A percentile compares a stretch with the other conserved stretches of the same genome.
These are phyloP conservation scores for Cryptotis parvus DNA, from an alignment of 2,113 vertebrate species.

Conservation along the genomic window DNA sequence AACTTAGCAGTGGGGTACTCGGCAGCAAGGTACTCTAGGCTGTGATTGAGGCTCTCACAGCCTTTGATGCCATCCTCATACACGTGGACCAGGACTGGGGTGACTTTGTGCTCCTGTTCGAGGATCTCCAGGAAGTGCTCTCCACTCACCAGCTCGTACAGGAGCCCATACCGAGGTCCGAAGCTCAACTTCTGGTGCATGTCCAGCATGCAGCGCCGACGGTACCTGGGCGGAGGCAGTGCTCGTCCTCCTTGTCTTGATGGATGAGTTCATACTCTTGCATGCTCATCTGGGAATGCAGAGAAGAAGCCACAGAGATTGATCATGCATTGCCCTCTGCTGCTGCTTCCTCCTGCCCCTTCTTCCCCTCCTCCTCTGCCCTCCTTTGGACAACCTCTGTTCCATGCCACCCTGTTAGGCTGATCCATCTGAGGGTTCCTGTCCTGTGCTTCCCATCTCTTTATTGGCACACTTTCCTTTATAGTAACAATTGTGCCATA, in stretches of 20 bases:
- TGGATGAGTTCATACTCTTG: slow-evolving; percentile 96
- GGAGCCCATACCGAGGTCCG: slow-evolving; percentile 92
- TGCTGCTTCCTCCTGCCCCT: not conserved
- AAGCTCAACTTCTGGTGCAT: slow-evolving; percentile 98
- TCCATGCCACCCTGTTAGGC: not conserved
- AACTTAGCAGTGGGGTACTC: slow-evolving; percentile 95
- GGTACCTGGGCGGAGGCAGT: slow-evolving; percentile 94
- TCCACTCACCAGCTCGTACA: slow-evolving; percentile 93
- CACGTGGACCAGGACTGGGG: slow-evolving; percentile 95
- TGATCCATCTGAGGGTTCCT: not conserved
- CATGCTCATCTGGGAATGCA: slow-evolving; percentile 92
- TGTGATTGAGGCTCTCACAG: slow-evolving; percentile 93
- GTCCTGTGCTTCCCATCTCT: not conserved
- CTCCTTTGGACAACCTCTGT: not conserved
- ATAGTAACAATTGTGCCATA: not conserved
- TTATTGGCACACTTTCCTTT: too few relatives aligned
- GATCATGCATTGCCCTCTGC: not conserved
- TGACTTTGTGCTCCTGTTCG: slow-evolving; percentile 94
- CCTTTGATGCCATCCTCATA: slow-evolving; percentile 93
- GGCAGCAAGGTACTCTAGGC: slow-evolving; percentile 91
- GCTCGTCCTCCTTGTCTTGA: slow-evolving; percentile 93
- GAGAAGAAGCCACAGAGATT: too few relatives aligned
- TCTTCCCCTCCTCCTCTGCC: not conserved
- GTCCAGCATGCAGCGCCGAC: slow-evolving; percentile 96
- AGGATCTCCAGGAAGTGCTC: slow-evolving; percentile 96